phyloP scores from a whole-genome alignment of 2,113 vertebrate species.

The Cyphomyrus discorhynchus region DNA sequence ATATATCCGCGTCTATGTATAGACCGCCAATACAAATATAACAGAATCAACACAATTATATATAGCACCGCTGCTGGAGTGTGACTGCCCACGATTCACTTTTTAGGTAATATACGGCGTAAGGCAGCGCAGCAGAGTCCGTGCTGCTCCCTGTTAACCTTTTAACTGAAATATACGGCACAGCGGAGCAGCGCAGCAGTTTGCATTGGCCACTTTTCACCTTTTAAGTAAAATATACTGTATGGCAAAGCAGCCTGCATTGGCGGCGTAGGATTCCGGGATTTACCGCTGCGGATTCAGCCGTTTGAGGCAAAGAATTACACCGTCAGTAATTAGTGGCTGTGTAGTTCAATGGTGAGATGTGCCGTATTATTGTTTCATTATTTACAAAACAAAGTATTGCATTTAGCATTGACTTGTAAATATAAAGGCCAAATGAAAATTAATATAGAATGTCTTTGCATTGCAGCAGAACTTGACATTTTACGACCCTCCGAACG shows the following conservation, averaged over 20 bases:
- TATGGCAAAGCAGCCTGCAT: neutral
- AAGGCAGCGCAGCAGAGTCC: neutral
- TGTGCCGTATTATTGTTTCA: neutral
- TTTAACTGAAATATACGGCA: neutral
- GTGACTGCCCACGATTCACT: neutral
- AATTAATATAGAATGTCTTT: neutral
- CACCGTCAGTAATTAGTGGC: neutral
- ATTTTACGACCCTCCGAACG: neutral
- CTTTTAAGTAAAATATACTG: neutral
- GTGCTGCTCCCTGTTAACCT: neutral
- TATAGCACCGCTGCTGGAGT: neutral
- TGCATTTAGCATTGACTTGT: neutral
- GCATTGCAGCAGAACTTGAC: neutral
- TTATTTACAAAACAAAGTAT: neutral
- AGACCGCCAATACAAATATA: neutral
- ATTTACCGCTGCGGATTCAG: neutral
- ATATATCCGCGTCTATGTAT: neutral
- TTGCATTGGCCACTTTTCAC: neutral
- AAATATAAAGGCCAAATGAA: neutral
- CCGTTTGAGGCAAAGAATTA: neutral
- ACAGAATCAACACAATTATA: neutral
- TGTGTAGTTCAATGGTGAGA: neutral
- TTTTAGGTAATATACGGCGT: neutral
- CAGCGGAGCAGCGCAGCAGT: neutral
- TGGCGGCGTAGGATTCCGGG: neutral